These are phyloP conservation scores for Xenops minutus DNA, from an alignment of 2,797 vertebrate species.

Conservation along the genomic window DNA sequence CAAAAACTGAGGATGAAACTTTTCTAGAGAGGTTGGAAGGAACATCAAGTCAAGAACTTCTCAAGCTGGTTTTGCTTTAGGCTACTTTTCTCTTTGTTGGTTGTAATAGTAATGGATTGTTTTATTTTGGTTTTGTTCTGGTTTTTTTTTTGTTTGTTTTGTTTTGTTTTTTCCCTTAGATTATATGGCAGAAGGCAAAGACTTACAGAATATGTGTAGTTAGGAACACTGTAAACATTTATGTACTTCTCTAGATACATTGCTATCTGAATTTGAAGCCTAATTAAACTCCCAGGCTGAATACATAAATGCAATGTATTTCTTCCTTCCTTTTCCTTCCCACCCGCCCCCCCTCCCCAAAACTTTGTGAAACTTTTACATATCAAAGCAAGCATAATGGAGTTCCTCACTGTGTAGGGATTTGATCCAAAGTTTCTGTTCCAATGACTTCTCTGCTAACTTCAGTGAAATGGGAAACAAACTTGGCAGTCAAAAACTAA, in stretches of 20 bases:
- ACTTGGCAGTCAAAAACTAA: background rate
- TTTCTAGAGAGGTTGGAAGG: background rate
- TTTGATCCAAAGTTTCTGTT: background rate
- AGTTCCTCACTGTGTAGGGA: background rate
- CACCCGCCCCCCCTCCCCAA: rapidly evolving
- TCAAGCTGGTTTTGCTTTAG: background rate
- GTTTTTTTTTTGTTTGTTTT: too few relatives aligned
- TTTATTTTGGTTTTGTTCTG: background rate
- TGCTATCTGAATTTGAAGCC: background rate
- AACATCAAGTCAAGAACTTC: background rate
- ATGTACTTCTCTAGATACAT: background rate
- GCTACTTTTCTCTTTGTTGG: background rate
- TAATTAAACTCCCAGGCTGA: background rate
- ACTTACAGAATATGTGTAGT: background rate
- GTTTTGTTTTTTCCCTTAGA: background rate
- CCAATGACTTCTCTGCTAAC: background rate
- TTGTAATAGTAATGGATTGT: background rate
- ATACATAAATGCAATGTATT: background rate
- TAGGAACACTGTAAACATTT: background rate
- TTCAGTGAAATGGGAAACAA: background rate
- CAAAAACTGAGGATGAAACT: background rate
- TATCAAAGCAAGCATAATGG: rapidly evolving
- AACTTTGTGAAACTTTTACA: background rate
- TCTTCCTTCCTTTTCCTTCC: rapidly evolving
- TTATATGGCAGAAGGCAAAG: background rate